These are phyloP conservation scores for Trichogramma evanescens DNA, from an alignment of 2,888 invertebrate species.

Conservation along the genomic window DNA sequence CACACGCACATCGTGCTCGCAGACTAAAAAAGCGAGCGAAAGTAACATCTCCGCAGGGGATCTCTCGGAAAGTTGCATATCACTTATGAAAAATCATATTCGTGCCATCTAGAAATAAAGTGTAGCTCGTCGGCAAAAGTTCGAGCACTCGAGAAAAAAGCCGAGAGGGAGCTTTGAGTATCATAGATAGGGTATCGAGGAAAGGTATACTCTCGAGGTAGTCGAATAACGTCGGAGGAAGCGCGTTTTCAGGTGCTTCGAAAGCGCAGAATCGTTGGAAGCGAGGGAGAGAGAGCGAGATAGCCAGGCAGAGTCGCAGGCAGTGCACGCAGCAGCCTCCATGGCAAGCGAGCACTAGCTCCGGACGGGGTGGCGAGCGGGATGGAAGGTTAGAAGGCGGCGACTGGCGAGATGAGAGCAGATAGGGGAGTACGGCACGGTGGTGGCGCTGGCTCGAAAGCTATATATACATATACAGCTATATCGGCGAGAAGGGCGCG, in stretches of 20 bases:
- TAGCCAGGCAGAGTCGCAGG: not conserved
- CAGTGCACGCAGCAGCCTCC: not conserved
- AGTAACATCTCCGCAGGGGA: not conserved
- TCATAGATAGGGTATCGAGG: too few relatives aligned
- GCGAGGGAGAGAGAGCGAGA: slow-evolving; percentile 9
- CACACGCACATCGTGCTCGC: too few relatives aligned
- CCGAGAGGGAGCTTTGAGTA: too few relatives aligned
- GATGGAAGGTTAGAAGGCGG: not conserved
- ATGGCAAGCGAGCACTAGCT: not conserved
- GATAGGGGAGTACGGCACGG: not conserved
- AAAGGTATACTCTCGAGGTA: not conserved
- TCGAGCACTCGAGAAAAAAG: not conserved
- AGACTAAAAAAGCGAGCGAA: not conserved
- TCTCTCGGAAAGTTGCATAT: too few relatives aligned
- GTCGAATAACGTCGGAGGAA: not conserved
- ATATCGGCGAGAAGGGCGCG: not conserved
- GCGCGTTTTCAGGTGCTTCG: slow-evolving; percentile 19
- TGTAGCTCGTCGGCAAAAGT: not conserved
- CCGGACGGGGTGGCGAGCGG: not conserved
- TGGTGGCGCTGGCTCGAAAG: not conserved
- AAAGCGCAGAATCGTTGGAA: slow-evolving; percentile 27
- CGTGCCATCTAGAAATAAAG: not conserved
- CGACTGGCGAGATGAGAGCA: not conserved
- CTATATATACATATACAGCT: not conserved
- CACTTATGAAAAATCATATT: too few relatives aligned